Evolutionary conservation across 2,113 vertebrate genomes (phyloP).

Genomic region (Pelusios castaneus): DNA sequence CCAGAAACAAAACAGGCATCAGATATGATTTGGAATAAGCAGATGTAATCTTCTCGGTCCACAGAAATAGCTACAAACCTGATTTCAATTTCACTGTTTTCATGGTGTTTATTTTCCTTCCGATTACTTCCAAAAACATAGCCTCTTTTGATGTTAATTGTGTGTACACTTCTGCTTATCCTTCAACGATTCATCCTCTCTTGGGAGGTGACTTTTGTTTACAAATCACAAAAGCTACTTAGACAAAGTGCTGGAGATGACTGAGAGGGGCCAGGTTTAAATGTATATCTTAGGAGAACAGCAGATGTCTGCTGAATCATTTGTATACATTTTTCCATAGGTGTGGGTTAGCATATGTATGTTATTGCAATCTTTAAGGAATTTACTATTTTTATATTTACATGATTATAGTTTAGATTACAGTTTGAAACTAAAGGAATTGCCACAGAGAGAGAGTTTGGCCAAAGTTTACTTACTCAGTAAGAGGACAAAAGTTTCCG

Average conservation of each 20-base stretch:
- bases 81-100: slow-evolving; percentile 67
- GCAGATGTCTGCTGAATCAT: slow-evolving; percentile 65
- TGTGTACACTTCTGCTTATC: slow-evolving; percentile 67
- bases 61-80: slow-evolving; percentile 60
- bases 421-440: not conserved
- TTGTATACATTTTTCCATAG: slow-evolving; percentile 55
- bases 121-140: slow-evolving; percentile 72
- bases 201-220: slow-evolving; percentile 72
- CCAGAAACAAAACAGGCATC: not conserved
- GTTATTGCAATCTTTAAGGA: slow-evolving; percentile 60
- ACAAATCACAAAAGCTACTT: slow-evolving; percentile 73
- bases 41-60: not conserved
- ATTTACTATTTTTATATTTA: slow-evolving; percentile 1
- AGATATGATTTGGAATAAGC: not conserved
- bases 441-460: not conserved
- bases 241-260: slow-evolving; percentile 71
- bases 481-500: not conserved
- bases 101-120: slow-evolving; percentile 53
- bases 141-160: slow-evolving; percentile 64
- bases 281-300: slow-evolving; percentile 52
- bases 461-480: not conserved
- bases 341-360: slow-evolving; percentile 44
- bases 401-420: slow-evolving; percentile 8
- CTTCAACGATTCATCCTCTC: slow-evolving; percentile 67
- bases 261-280: slow-evolving; percentile 69